Evolutionary conservation across 2,113 vertebrate genomes (phyloP).

Genomic region (Tichodroma muraria): DNA sequence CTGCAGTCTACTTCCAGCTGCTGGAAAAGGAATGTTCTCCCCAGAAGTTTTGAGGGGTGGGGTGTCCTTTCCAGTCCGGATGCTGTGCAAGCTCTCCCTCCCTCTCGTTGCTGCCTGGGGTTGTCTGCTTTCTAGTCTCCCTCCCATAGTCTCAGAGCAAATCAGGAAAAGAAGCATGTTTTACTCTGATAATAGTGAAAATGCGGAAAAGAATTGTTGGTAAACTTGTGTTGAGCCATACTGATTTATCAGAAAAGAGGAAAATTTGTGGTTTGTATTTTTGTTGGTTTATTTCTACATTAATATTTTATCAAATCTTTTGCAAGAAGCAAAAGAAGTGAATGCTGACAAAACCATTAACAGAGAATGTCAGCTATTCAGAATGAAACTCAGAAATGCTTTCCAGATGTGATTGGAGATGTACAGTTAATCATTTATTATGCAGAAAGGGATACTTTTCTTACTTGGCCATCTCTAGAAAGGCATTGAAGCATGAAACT

Average conservation of each 20-base stretch:
- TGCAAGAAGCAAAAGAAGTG: conserved; percentile 1
- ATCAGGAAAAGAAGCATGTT: not conserved
- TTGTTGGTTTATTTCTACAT: not conserved
- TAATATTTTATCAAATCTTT: conserved; percentile 46
- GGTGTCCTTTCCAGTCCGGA: not conserved
- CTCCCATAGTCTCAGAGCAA: not conserved
- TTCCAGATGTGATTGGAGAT: conserved; percentile 63
- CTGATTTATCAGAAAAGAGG: not conserved
- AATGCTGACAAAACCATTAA: conserved; percentile 50
- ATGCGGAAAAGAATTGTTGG: not conserved
- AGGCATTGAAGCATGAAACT: conserved; percentile 44
- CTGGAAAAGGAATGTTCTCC: not conserved
- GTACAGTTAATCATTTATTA: conserved; percentile 57
- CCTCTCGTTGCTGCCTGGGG: not conserved
- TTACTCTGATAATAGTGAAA: not conserved
- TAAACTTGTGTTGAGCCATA: not conserved
- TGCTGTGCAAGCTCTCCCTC: not conserved
- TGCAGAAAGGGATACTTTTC: conserved; percentile 51
- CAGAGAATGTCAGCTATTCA: conserved; percentile 51
- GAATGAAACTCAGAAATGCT: conserved; percentile 42
- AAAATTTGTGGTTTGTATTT: not conserved
- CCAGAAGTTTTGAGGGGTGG: not conserved
- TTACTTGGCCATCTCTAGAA: conserved; percentile 37
- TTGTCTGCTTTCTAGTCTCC: not conserved
- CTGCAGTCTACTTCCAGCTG: not conserved